Percentiles rank a stretch among this genome's conserved stretches.
Conservation (phyloP, 2,888 invertebrate species). For the Drosophila subsilvestris region DNA sequence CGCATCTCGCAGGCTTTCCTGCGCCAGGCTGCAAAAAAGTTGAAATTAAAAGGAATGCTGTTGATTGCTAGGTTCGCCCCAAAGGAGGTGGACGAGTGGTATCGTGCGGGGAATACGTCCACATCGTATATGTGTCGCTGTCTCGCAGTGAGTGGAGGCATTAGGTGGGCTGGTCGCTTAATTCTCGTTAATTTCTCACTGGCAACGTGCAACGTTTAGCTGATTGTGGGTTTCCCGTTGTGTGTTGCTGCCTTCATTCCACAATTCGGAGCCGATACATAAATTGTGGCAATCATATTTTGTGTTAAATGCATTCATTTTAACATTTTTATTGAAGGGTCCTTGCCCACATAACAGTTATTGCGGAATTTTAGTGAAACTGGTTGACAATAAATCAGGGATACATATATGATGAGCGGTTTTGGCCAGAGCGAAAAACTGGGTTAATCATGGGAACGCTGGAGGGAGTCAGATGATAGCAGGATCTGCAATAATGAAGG, state of each 20-base stretch:
- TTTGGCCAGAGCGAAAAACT: constrained; percentile 13
- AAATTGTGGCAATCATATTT: constrained; percentile 70
- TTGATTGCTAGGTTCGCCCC: constrained; percentile 66
- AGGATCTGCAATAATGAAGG: neutral
- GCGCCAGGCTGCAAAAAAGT: constrained; percentile 49
- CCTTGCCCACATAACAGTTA: constrained; percentile 37
- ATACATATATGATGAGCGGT: constrained; percentile 12
- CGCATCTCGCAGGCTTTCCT: constrained; percentile 17
- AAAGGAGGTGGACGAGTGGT: constrained; percentile 2
- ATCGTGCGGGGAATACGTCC: constrained; percentile 4
- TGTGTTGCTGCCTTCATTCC: constrained; percentile 13
- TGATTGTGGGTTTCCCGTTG: constrained; percentile 76
- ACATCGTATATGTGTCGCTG: constrained; percentile 34
- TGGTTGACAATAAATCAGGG: constrained; percentile 50
- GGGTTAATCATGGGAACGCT: constrained; percentile 36
- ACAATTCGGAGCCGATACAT: constrained; percentile 5
- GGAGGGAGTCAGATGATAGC: neutral
- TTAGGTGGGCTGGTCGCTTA: constrained; percentile 76
- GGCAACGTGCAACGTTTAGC: constrained; percentile 79
- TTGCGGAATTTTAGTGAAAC: constrained; percentile 25
- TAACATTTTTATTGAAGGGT: constrained; percentile 30
- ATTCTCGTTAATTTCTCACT: constrained; percentile 77
- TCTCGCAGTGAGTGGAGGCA: constrained; percentile 53
- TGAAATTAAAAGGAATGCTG: constrained; percentile 78
- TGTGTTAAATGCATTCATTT: constrained; percentile 59